Conservation (phyloP, 1,140 invertebrate species). For the Thereuonema tuberculata region DNA sequence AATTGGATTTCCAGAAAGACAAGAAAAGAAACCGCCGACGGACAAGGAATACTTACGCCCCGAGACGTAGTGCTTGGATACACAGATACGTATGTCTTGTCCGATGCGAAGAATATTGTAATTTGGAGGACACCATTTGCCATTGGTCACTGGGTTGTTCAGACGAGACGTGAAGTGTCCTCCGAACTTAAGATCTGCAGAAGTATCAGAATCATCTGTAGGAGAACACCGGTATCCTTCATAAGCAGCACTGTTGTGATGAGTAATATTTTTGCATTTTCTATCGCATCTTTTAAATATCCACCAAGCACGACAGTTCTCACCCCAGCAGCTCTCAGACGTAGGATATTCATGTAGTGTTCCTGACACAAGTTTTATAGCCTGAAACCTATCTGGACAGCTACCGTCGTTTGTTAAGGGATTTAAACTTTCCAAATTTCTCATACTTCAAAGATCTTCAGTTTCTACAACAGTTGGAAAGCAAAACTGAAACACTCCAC, state of each 20-base stretch:
- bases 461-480: not conserved
- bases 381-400: not conserved
- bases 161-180: not conserved
- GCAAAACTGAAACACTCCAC: not conserved
- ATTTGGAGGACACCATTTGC: not conserved
- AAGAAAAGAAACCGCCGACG: conserved; percentile 6
- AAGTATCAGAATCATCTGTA: not conserved
- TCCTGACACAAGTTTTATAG: not conserved
- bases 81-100: not conserved
- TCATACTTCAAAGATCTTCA: not conserved
- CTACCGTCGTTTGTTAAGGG: not conserved
- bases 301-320: not conserved
- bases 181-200: conserved; percentile 1
- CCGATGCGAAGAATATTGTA: not conserved
- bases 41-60: not conserved
- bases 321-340: not conserved
- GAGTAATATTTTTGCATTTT: not conserved
- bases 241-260: not conserved
- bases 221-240: not conserved
- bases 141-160: conserved; percentile 1
- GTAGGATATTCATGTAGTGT: not conserved
- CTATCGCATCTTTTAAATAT: not conserved
- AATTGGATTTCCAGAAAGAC: not conserved
- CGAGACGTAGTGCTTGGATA: not conserved
- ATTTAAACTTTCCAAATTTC: not conserved